Evolutionary conservation across 2,797 vertebrate genomes (phyloP).

Genomic region (Leptodactylus fallax): DNA sequence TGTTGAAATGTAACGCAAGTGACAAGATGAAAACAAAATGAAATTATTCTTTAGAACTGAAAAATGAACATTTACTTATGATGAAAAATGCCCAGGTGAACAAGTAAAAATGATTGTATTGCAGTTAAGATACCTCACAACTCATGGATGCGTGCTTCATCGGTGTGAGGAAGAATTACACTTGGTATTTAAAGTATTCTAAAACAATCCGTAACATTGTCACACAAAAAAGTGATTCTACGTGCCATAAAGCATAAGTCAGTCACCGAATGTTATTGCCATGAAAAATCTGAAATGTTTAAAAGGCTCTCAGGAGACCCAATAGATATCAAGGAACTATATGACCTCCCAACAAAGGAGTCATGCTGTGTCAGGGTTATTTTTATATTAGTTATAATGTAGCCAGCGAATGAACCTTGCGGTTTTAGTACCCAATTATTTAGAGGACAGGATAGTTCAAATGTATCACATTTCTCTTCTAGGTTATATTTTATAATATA

Average conservation of each 20-base stretch:
- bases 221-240: slow-evolving; percentile 44
- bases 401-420: slow-evolving; percentile 53
- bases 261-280: slow-evolving; percentile 20
- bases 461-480: slow-evolving; percentile 48
- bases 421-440: slow-evolving; percentile 57
- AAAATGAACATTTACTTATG: not conserved
- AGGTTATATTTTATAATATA: slow-evolving; percentile 60
- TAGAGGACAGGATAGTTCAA: slow-evolving; percentile 57
- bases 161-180: not conserved
- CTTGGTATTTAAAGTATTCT: slow-evolving; percentile 32
- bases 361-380: slow-evolving; percentile 51
- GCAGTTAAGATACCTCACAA: not conserved
- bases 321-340: slow-evolving; percentile 42
- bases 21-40: slow-evolving; percentile 9
- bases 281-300: slow-evolving; percentile 43
- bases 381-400: slow-evolving; percentile 49
- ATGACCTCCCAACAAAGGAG: slow-evolving; percentile 32
- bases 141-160: slow-evolving; percentile 18
- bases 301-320: slow-evolving; percentile 32
- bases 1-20: not conserved
- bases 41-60: not conserved
- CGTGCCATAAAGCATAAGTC: slow-evolving; percentile 9
- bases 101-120: not conserved
- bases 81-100: not conserved
- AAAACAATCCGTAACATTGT: slow-evolving; percentile 39